Evolutionary conservation across 2,888 invertebrate species (phyloP), one percentile per base, ranked within the genome.

Genomic region (Gerris lacustris): DNA sequence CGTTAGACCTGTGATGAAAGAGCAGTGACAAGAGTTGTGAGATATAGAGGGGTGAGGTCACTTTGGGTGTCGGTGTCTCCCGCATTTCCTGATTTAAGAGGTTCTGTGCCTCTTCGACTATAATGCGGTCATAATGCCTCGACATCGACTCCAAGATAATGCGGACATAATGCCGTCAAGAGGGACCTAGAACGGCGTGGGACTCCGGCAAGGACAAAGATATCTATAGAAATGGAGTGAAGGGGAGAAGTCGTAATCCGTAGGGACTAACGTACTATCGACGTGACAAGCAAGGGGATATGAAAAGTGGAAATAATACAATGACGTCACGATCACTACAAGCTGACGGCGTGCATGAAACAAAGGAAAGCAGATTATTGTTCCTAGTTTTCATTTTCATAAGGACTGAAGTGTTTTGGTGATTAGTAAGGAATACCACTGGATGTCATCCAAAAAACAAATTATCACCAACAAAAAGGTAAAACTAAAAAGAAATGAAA

Each of bases 31-130:
- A 31, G 31, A 31, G 31, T 31, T 31, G 2, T 31, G 31, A 31
- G 31, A 31, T 31, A 31, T 31, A 31, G 31, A 2, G 31, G 31
- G 31, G 31, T 31, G 31, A 31, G 31, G 31, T 31, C 31, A 31
- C 31, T 31, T 31, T 31, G 31, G 31, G 31, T 31, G 31, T 31
- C 31, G 55, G 15, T 2, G 9, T 55, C 55, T 55, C 55, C 55
- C 55, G 55, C 55, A 55, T 55, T 55, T 55, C 55, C 55, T 55
- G 55, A 55, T 55, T 55, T 55, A 55, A 55, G 55, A 15, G 9
- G 15, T 55, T 55, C 11, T 11, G 9, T 11, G 11, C 9, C 11
- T 15, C 55, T 15, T 55, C 9, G 9, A 11, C 55, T 55, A 55
- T 55, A 15, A 11, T 55, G 55, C 15, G 15, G 15, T 55, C 11